Base-by-base conservation (phyloP, 2,113 vertebrate genomes). In the Tonatia bakeri region DNA sequence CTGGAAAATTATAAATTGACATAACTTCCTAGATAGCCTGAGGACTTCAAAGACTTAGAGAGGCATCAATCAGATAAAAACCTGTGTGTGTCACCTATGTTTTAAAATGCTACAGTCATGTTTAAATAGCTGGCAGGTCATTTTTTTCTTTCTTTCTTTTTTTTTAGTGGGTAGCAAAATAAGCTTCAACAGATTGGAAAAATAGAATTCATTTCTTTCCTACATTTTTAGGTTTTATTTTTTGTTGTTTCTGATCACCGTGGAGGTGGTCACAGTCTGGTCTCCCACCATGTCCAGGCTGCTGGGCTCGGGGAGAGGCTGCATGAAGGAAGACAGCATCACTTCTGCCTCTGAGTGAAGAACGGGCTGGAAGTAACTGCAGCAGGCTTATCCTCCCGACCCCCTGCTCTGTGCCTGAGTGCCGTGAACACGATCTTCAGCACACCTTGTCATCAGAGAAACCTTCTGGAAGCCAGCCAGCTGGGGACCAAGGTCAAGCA, bases 61-160 rank as follows among this genome's bases (percentile, higher is more conserved):
- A 96, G 83, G 50, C 91, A 93, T 97, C 70, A 72, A 8, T 97
- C 0, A 1, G 90, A 94, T 96, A 90, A 98, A 75, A 97, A 95
- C 91, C 90, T 92, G 65, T 83, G 38, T 26, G 0, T 96, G 88
- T 47, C 86, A 75, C 67, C 92, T 90, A 19, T 38, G 90, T 94
- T 97, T 96, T 95, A 85, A 94, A 98, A 97, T 95, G 95, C 96
- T 98, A 95, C 31, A 13, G 95, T 97, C 94, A 11, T 92, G 95
- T 96, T 98, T 98, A 95, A 98, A 98, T 98, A 98, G 96, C 92
- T 97, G 96, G 85, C 91, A 98, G 97, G 96, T 96, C 96, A 98
- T 59, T 96, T 93, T 73, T 96, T 96, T 94, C 1, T 36, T 16
- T 17, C 13, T 24, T 15, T 38, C 7, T 96, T 90, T 98, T 96